phyloP scores from a whole-genome alignment of 2,113 vertebrate genomes.

The Lepus europaeus region DNA sequence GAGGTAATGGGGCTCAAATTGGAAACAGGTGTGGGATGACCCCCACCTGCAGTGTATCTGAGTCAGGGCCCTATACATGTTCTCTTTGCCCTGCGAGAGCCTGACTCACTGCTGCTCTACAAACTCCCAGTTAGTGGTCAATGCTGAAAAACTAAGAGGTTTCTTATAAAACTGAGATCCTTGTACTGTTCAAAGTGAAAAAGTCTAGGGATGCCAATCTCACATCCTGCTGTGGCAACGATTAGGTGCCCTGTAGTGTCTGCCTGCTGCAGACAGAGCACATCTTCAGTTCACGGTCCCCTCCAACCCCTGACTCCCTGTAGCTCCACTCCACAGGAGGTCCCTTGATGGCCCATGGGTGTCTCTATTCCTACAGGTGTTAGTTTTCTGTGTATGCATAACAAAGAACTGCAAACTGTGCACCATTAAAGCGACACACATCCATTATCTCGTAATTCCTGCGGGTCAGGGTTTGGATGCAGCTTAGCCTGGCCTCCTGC shows the following conservation, averaged over 20 bases:
- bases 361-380: fast-evolving
- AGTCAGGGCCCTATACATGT: no score
- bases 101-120: neutral
- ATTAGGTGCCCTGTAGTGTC: fast-evolving
- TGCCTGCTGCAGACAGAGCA: neutral
- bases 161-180: neutral
- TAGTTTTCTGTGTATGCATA: fast-evolving
- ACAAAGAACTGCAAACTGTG: fast-evolving
- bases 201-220: neutral
- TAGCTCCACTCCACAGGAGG: no score
- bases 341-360: neutral
- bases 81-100: neutral
- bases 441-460: fast-evolving
- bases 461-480: neutral
- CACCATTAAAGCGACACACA: fast-evolving
- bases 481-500: neutral
- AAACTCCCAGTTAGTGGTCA: neutral
- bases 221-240: fast-evolving
- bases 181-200: neutral
- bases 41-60: fast-evolving
- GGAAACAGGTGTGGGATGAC: neutral
- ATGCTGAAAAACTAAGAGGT: neutral
- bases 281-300: neutral
- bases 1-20: neutral
- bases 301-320: fast-evolving